Conservation (phyloP, 2,797 vertebrate species). For the Microctenopoma steveboyesi region DNA sequence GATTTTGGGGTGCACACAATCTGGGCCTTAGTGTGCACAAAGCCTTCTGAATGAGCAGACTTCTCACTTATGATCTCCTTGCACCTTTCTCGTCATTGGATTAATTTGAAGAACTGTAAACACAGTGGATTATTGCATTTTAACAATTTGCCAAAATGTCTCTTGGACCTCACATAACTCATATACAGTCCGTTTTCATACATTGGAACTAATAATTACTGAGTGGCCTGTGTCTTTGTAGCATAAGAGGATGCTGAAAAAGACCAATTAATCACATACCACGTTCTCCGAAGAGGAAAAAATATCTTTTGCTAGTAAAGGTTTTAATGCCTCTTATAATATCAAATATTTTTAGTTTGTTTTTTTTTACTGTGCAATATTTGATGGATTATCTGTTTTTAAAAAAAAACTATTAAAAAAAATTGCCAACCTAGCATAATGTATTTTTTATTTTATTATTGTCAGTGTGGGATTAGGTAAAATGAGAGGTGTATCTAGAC, state of each 20-base stretch:
- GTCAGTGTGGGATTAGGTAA: slow-evolving; percentile 12
- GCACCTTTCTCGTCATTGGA: slow-evolving; percentile 30
- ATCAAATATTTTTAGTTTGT: slow-evolving; percentile 44
- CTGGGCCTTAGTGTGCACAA: slow-evolving; percentile 29
- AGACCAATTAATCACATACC: slow-evolving; percentile 10
- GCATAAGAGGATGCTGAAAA: slow-evolving; percentile 20
- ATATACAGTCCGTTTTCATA: slow-evolving; percentile 20
- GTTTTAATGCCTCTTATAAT: slow-evolving; percentile 38
- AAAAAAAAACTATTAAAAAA: slow-evolving; percentile 25
- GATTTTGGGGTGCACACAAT: slow-evolving; percentile 26
- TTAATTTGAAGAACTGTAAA: slow-evolving; percentile 28
- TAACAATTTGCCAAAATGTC: slow-evolving; percentile 68
- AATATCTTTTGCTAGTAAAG: slow-evolving; percentile 39
- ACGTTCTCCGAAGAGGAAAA: slow-evolving; percentile 33
- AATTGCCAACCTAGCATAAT: slow-evolving; percentile 31
- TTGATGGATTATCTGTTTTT: slow-evolving; percentile 62
- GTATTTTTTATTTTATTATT: slow-evolving; percentile 8
- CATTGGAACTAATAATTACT: slow-evolving; percentile 25
- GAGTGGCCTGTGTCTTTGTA: slow-evolving; percentile 19
- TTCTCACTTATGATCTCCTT: slow-evolving; percentile 14
- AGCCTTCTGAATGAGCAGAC: slow-evolving; percentile 32
- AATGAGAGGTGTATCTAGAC: slow-evolving; percentile 4
- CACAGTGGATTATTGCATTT: slow-evolving; percentile 23
- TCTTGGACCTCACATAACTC: slow-evolving; percentile 20
- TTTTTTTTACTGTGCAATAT: slow-evolving; percentile 77